A percentile compares a stretch with the other conserved stretches of the same genome.
phyloP scores from a whole-genome alignment of 2,797 vertebrate genomes.

The Megalops cyprinoides region DNA sequence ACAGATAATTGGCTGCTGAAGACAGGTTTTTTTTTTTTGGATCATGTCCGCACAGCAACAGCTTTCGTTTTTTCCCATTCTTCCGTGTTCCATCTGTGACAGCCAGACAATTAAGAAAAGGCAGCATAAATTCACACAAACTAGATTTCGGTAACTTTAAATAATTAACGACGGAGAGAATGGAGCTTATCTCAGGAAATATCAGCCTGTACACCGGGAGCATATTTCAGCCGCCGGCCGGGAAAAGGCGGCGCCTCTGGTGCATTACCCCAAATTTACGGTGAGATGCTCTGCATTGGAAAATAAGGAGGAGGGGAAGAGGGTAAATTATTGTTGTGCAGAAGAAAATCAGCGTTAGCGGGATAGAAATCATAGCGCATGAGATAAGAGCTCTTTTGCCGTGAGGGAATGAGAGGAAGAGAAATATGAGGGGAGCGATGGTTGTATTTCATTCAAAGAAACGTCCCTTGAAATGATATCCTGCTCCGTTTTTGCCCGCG shows the following conservation, averaged over 20 bases:
- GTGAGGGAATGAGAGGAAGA: not conserved
- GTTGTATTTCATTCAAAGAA: too few species aligned
- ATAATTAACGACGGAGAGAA: not conserved
- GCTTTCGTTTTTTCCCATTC: not conserved
- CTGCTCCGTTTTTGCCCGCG: not conserved
- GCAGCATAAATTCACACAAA: not conserved
- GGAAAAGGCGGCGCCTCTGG: too few species aligned
- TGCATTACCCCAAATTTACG: too few species aligned
- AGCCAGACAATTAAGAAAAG: not conserved
- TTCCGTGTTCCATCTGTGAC: not conserved
- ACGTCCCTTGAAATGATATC: not conserved
- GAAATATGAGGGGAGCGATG: not conserved
- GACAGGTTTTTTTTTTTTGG: not conserved
- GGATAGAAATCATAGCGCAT: not conserved
- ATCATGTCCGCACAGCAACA: not conserved
- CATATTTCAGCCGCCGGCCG: too few species aligned
- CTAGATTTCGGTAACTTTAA: not conserved
- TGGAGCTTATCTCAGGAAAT: too few species aligned
- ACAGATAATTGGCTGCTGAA: not conserved
- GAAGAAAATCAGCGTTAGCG: not conserved
- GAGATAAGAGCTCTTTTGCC: not conserved
- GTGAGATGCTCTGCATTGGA: too few species aligned
- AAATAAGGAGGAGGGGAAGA: too few species aligned
- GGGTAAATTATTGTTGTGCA: too few species aligned
- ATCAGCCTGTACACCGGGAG: too few species aligned